Percentiles rank a stretch among this genome's conserved stretches.
Evolutionary conservation across 2,888 invertebrate species (phyloP).

Genomic region (Dasypogon diadema): DNA sequence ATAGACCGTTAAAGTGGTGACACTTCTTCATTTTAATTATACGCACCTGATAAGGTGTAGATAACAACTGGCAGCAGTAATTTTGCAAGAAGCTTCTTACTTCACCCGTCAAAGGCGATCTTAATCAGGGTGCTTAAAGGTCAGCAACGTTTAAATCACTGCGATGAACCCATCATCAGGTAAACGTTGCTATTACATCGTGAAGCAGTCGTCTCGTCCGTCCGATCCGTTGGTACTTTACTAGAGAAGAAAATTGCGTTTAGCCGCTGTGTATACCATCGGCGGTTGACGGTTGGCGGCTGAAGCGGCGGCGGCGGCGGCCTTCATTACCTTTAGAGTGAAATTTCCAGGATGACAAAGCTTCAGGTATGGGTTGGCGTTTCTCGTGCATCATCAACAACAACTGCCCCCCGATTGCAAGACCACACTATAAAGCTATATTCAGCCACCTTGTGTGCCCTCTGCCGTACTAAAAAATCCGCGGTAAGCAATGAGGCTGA

Average conservation of each 20-base stretch:
- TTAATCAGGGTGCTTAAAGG: constrained; percentile 47
- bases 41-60: constrained; percentile 29
- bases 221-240: not conserved
- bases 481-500: constrained; percentile 2
- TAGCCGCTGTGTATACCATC: not conserved
- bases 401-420: too few species aligned
- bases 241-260: constrained; percentile 33
- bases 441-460: constrained; percentile 38
- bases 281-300: too few species aligned
- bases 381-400: not conserved
- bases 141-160: constrained; percentile 40
- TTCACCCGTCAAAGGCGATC: constrained; percentile 39
- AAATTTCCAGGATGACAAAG: constrained; percentile 46
- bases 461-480: constrained; percentile 20
- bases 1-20: not conserved
- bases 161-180: constrained; percentile 44
- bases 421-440: not conserved
- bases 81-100: constrained; percentile 46
- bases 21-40: not conserved
- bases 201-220: not conserved
- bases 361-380: constrained; percentile 2
- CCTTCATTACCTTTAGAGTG: constrained; percentile 40
- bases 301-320: not conserved
- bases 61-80: not conserved
- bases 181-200: constrained; percentile 17